Conservation (phyloP, 2,888 invertebrate genomes). For the Hydroisotoma schaefferi region DNA sequence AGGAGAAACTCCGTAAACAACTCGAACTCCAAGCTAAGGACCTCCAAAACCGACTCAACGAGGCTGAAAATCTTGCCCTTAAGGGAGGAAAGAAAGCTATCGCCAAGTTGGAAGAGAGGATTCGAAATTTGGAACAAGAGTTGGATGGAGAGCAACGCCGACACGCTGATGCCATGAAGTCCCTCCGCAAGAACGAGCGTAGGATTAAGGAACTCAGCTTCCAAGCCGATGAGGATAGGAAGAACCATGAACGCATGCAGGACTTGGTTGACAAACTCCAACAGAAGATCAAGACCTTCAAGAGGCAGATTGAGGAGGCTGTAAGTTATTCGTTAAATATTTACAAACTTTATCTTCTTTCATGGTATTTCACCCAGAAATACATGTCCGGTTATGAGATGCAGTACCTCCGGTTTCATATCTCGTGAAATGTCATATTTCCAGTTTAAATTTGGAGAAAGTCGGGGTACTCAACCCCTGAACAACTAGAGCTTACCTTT, state of each 20-base stretch:
- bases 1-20: constrained; percentile 97
- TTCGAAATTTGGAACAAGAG: constrained; percentile 93
- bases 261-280: constrained; percentile 99
- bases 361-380: no score
- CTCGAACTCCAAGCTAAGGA: constrained; percentile 98
- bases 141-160: constrained; percentile 97
- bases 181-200: constrained; percentile 93
- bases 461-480: no score
- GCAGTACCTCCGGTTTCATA: no score
- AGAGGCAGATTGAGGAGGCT: constrained; percentile 99
- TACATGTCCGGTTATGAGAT: no score
- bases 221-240: constrained; percentile 93
- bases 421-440: no score
- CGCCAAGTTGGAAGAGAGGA: constrained; percentile 95
- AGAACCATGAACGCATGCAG: constrained; percentile 99
- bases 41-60: constrained; percentile 91
- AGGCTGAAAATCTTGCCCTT: constrained; percentile 94
- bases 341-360: no score
- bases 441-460: no score
- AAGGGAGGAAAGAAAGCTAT: constrained; percentile 99
- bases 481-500: no score
- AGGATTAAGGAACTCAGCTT: constrained; percentile 97
- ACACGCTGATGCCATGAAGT: constrained; percentile 98
- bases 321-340: no score
- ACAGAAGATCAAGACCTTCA: constrained; percentile 99